Conservation (phyloP, 2,888 invertebrate genomes). For the Adelognathus sp. region DNA sequence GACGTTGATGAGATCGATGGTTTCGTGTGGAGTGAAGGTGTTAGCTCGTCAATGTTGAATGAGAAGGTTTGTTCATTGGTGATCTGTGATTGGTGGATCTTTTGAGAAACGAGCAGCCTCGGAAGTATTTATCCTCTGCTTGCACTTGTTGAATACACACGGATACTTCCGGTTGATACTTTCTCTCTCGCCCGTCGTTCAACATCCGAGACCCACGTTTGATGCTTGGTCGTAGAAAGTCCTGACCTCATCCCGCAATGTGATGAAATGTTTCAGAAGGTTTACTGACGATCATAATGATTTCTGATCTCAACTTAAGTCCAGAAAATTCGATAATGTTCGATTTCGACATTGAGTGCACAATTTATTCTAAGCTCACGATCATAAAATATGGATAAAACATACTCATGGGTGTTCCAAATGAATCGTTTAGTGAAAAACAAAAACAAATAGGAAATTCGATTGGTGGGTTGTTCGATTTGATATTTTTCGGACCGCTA, state of each 20-base stretch:
- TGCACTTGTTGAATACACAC: not conserved
- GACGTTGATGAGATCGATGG: not conserved
- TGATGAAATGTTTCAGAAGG: constrained; percentile 6
- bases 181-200: constrained; percentile 73
- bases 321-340: not conserved
- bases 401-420: too few species aligned
- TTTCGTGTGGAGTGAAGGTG: not conserved
- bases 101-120: constrained; percentile 1
- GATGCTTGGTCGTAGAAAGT: constrained; percentile 69
- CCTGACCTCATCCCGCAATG: constrained; percentile 63
- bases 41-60: not conserved
- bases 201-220: constrained; percentile 15
- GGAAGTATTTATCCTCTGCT: not conserved
- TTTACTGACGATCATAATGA: not conserved
- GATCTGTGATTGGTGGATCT: constrained; percentile 20
- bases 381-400: too few species aligned
- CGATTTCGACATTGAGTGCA: too few species aligned
- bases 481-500: too few species aligned
- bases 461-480: too few species aligned
- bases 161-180: constrained; percentile 57
- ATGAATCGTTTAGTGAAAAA: too few species aligned
- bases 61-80: not conserved
- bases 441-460: too few species aligned
- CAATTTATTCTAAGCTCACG: too few species aligned
- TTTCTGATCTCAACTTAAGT: constrained; percentile 3